Evolutionary conservation across 2,888 invertebrate species (phyloP), one percentile per base, ranked within the genome.

Genomic region (Thalpophila matura): DNA sequence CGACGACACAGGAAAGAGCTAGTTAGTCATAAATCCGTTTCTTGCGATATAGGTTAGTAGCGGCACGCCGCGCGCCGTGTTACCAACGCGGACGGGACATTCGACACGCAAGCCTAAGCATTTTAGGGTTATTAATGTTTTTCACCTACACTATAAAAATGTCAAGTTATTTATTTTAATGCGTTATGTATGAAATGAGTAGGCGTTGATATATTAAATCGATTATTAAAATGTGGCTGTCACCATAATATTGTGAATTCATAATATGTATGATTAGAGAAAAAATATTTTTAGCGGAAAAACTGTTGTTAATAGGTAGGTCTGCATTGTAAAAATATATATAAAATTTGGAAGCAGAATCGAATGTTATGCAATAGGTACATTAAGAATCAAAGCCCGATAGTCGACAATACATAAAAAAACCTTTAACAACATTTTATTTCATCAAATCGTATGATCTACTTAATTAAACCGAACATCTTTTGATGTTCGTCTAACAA

Each of bases 21-120:
- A 62, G 80, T 78, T 78, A 68, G 40, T 63, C 56, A 60, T 60
- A 77, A 76, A 76, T 73, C 69, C 63, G 65, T 64, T 79, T 73
- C 68, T 67, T 70, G 55, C 57, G 60, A 78, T 81, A 77, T 79
- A 69, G 82, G 77, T 83, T 80, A 80, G 71, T 74, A 65, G 69
- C 65, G 70, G 42, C 62, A 68, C 59, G 20, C 38, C 38, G 20
- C 5, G 20, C 38, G 38, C 47, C 37, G 49, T 60, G 42, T 64
- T 64, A 31, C 53, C 14, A 5, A 5, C 53, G 20, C 27, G 40
- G 47, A 40, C 40, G 45, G 43, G 50, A 53, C 49, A 57, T 62
- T 67, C 50, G 64, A 65, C 79, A 77, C 64, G 76, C 79, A 42
- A 45, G 40, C 27, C 37, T 27, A 22, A 7, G 33, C 49, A 2